Conservation (phyloP, 2,113 vertebrate species). For the Cervus canadensis region DNA sequence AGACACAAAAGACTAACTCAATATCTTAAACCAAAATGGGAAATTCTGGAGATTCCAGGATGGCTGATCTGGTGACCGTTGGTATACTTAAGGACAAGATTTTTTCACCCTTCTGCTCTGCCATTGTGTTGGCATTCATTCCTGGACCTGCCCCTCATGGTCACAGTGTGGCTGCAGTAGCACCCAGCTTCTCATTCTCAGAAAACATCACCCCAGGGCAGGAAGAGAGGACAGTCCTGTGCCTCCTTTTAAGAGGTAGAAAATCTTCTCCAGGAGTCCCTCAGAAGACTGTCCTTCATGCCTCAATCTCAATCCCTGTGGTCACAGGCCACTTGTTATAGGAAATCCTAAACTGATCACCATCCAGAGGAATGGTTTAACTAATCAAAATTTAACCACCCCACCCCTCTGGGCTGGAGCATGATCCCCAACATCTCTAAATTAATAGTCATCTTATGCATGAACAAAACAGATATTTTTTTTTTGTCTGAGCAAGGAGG, state of each 20-base stretch:
- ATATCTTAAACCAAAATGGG: not conserved
- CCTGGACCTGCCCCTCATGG: not conserved
- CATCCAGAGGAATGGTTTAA: fast-evolving
- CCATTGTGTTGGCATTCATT: fast-evolving
- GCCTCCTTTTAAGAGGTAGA: not conserved
- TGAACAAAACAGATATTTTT: no score
- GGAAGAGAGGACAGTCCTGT: not conserved
- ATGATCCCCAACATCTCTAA: fast-evolving
- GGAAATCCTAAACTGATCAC: fast-evolving
- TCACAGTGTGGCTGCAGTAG: not conserved
- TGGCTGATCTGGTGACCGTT: fast-evolving
- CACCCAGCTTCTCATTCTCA: not conserved
- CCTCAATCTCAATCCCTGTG: fast-evolving
- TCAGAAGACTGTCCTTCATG: not conserved
- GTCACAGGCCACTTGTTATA: fast-evolving
- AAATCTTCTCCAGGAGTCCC: not conserved
- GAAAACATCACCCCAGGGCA: not conserved
- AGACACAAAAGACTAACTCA: not conserved
- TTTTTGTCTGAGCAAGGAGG: not conserved
- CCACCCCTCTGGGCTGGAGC: fast-evolving
- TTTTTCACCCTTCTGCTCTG: not conserved
- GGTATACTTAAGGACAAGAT: no score
- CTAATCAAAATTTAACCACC: no score
- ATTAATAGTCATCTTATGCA: fast-evolving
- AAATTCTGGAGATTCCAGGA: not conserved